Evolutionary conservation across 1,140 invertebrate species (phyloP).

Genomic region (Drosophila fuyamai): DNA sequence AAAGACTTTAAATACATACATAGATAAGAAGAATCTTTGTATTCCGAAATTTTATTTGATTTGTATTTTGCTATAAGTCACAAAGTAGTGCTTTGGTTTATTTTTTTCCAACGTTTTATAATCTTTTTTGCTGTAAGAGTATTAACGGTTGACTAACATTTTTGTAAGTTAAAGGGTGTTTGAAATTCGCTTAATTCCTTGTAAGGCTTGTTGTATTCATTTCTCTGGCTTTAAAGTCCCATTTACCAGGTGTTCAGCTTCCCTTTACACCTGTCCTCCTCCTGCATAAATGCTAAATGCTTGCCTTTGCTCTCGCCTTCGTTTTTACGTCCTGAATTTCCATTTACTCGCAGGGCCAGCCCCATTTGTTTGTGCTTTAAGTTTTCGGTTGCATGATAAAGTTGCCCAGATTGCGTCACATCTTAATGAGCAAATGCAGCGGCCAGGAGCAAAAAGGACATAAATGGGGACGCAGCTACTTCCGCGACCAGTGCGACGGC

Average conservation of each 20-base stretch:
- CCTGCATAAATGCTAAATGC: constrained; percentile 29
- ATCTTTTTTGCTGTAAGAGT: too few species aligned
- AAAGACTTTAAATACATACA: too few species aligned
- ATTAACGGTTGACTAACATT: too few species aligned
- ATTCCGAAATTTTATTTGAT: too few species aligned
- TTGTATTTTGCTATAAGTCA: too few species aligned
- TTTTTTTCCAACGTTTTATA: too few species aligned
- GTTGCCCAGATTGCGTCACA: constrained; percentile 65
- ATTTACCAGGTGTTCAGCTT: constrained; percentile 55
- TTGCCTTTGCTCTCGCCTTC: background rate
- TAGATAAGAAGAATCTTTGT: too few species aligned
- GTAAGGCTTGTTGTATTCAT: constrained; percentile 10
- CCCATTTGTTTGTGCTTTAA: constrained; percentile 65
- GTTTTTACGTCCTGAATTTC: constrained; percentile 50
- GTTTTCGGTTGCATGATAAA: constrained; percentile 70
- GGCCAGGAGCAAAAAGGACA: constrained; percentile 23
- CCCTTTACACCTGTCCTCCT: constrained; percentile 1
- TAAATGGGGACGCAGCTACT: constrained; percentile 43
- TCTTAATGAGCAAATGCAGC: constrained; percentile 73
- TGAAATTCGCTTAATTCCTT: background rate
- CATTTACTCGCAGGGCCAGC: constrained; percentile 45
- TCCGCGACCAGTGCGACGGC: constrained; percentile 47
- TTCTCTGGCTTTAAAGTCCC: constrained; percentile 46
- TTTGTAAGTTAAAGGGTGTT: background rate
- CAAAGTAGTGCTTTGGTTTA: too few species aligned